Evolutionary conservation across 1,140 invertebrate genomes (phyloP).

Genomic region (Caenorhabditis brenneri): DNA sequence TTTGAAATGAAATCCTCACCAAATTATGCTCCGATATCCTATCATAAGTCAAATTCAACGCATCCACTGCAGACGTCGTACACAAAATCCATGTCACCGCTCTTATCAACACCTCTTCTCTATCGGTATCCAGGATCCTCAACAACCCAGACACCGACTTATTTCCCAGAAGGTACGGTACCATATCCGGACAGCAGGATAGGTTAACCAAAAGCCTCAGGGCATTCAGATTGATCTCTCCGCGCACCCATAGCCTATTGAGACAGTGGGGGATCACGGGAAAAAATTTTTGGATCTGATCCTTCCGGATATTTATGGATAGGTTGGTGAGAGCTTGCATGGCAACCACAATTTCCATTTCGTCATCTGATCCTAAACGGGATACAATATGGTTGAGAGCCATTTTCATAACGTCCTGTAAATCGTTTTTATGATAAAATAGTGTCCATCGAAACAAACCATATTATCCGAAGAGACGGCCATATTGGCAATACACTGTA

Average conservation of each 20-base stretch:
- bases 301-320: constrained; percentile 56
- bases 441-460: no score
- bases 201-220: constrained; percentile 77
- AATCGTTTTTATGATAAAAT: no score
- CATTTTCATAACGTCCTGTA: constrained; percentile 52
- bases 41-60: constrained; percentile 60
- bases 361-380: constrained; percentile 57
- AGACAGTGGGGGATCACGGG: constrained; percentile 61
- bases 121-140: constrained; percentile 63
- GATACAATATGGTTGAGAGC: constrained; percentile 54
- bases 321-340: constrained; percentile 65
- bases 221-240: constrained; percentile 73
- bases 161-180: constrained; percentile 76
- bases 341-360: constrained; percentile 62
- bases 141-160: constrained; percentile 70
- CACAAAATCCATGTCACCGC: constrained; percentile 64
- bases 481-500: constrained; percentile 66
- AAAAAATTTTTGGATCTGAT: constrained; percentile 49
- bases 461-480: constrained; percentile 62
- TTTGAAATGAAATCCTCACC: no score
- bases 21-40: constrained; percentile 53
- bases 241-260: constrained; percentile 59
- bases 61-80: constrained; percentile 60
- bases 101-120: constrained; percentile 59
- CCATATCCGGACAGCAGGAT: constrained; percentile 76